A percentile compares a stretch with the other conserved stretches of the same genome.
These are phyloP conservation scores for Xyrichtys novacula DNA, from an alignment of 2,797 vertebrate genomes.

Conservation along the genomic window DNA sequence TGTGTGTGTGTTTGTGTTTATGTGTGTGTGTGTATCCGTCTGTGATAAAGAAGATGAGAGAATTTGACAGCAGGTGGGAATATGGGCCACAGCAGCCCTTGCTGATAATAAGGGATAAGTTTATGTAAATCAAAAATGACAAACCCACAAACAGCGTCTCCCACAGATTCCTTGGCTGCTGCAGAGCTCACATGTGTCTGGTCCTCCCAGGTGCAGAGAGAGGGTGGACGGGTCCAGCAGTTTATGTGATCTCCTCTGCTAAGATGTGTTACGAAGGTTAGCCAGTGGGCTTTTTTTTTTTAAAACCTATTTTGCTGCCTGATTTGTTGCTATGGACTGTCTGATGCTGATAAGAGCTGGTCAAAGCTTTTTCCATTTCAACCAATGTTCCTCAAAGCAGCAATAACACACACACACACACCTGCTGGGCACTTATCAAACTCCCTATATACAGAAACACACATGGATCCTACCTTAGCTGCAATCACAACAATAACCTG, in stretches of 20 bases:
- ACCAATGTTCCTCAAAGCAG: constrained; percentile 59
- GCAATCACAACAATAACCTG: constrained; percentile 36
- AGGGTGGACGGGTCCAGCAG: constrained; percentile 21
- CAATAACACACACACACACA: no score
- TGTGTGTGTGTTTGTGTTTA: no score
- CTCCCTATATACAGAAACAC: constrained; percentile 22
- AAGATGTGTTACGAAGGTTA: constrained; percentile 5
- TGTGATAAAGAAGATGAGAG: constrained; percentile 26
- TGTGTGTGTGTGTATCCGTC: constrained; percentile 11
- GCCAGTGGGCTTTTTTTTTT: constrained; percentile 11
- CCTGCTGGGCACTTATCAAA: constrained; percentile 57
- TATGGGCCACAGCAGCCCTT: constrained; percentile 7
- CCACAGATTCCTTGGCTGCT: not conserved
- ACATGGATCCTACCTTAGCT: constrained; percentile 17
- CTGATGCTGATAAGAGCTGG: constrained; percentile 73
- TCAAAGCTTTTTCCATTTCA: constrained; percentile 64
- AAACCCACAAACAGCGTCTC: not conserved
- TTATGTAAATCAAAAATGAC: constrained; percentile 48
- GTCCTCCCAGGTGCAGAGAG: constrained; percentile 8
- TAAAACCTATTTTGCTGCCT: constrained; percentile 45
- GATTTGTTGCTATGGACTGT: constrained; percentile 67
- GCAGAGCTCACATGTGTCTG: not conserved
- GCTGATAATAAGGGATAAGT: constrained; percentile 52
- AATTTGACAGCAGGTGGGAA: constrained; percentile 37
- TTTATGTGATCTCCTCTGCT: constrained; percentile 42